Base-by-base conservation (phyloP, 2,888 invertebrate genomes). In the Dryococelus australis region DNA sequence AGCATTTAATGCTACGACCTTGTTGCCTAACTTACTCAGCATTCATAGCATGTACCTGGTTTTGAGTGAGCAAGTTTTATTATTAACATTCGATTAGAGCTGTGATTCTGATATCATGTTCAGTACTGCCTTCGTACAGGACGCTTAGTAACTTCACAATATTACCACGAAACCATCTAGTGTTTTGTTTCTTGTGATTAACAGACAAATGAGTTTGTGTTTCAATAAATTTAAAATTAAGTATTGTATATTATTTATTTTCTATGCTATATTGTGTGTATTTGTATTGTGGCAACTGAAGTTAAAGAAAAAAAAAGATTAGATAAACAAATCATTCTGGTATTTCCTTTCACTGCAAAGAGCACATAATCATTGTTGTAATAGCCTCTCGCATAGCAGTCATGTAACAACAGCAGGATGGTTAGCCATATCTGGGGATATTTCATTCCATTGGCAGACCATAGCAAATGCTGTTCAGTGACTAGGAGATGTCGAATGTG, bases 181-280 rank as follows among this genome's bases (percentile, higher is more conserved):
- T n/a, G 24, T 65, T 65, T 65, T 65, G 65, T 65, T 65, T 65
- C 65, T 4, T 16, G 16, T 65, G 20, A 65, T 65, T 65, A 65
- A 65, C 65, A 65, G n/a, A 65, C 65, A 24, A 24, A n/a, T 24
- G 65, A 65, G n/a, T 65, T 65, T 65, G 24, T 65, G 65, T 65
- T 65, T 65, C 24, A 65, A 65, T 65, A 65, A 65, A n/a, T 65
- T 65, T 65, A 65, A 65, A 65, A n/a, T 65, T 65, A 65, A 65
- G 24, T 65, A 65, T 24, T 65, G 65, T 65, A 65, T n/a, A 65
- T 65, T 65, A 65, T 65, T 65, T 65, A 65, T 65, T 65, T 65
- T 65, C 65, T 65, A 65, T 65, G 65, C 65, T 65, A 20, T 65
- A 65, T 65, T 65, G 65, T 65, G 65, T 65, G 65, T 47, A 47